Base-by-base conservation (phyloP, 2,113 vertebrate genomes). In the Syngnathoides biaculeatus region DNA sequence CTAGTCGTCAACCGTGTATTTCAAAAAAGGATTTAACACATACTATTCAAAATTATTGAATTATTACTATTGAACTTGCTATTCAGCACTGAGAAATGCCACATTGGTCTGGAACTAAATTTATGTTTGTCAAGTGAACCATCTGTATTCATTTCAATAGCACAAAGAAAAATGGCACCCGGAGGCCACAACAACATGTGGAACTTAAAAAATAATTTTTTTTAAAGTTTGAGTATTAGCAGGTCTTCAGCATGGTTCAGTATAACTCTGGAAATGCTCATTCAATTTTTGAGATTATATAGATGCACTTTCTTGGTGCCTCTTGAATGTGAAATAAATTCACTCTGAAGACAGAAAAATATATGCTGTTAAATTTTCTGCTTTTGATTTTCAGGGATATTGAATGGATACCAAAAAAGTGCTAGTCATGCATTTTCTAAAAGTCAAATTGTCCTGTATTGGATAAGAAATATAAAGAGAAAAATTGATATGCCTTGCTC, bases 171-270 rank as follows among this genome's bases (percentile, higher is more conserved):
- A 42, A 26, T 5, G 12, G 42, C 2, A 5, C 56, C 48, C 0
- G 4, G 39, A 22, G 40, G 45, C 22, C 24, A 48, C 1, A 35
- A 61, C 35, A 45, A 45, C 67, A 53, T 45, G 43, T 53, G 9
- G 10, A 67, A 47, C 57, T 67, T 57, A 22, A 17, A 38, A 52
- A 24, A 40, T 24, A 57, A 62, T 5, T 5, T 35, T 69, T 40
- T 78, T 66, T 35, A 73, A 71, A 62, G 35, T 59, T 20, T 5
- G 58, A 20, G 30, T 47, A 56, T 22, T 55, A 69, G 59, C 13
- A 27, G 38, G 20, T 47, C n/a, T n/a, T n/a, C n/a, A n/a, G n/a
- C n/a, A n/a, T 56, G 35, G 40, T 64, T 52, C 69, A 64, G 70
- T 67, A n/a, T 57, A 53, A 30, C 38, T 53, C 42, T 65, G 58